Percentiles rank a stretch among this genome's conserved stretches.
Evolutionary conservation across 2,888 invertebrate species (phyloP).

Genomic region (Seira musarum): DNA sequence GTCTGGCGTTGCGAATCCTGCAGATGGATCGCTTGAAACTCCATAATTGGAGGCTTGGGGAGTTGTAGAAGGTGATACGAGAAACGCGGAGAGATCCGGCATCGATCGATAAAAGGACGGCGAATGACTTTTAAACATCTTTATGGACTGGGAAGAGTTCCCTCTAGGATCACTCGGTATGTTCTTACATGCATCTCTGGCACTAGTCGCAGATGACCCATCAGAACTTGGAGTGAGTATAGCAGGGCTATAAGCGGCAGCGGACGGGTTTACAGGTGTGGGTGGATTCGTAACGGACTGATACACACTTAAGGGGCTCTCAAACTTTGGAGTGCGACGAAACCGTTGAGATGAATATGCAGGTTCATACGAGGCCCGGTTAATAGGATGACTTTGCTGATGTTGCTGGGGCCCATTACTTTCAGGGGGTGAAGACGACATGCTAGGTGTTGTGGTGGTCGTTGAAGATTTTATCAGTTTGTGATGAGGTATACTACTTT

Average conservation of each 20-base stretch:
- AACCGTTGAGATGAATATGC: constrained; percentile 65
- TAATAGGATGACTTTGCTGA: constrained; percentile 11
- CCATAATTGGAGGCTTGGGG: not conserved
- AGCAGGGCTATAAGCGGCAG: not conserved
- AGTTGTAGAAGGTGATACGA: constrained; percentile 13
- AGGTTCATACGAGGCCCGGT: constrained; percentile 60
- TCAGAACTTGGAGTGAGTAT: constrained; percentile 47
- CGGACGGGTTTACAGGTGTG: constrained; percentile 61
- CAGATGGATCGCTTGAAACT: not conserved
- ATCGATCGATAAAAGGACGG: constrained; percentile 68
- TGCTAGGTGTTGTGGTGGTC: constrained; percentile 10
- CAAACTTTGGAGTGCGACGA: constrained; percentile 63
- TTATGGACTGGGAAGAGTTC: constrained; percentile 2
- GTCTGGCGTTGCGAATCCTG: constrained; percentile 49
- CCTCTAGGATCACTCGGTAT: not conserved
- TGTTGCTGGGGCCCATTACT: constrained; percentile 9
- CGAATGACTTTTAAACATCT: constrained; percentile 40
- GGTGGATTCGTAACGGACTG: constrained; percentile 67
- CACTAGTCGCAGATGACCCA: not conserved
- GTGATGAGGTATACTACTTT: constrained; percentile 36
- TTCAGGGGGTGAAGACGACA: constrained; percentile 24
- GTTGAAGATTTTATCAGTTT: constrained; percentile 27
- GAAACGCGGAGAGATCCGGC: constrained; percentile 63
- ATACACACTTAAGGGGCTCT: constrained; percentile 60
- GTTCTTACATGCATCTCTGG: not conserved